These are phyloP conservation scores for Puntigrus tetrazona DNA, from an alignment of 2,113 vertebrate genomes.

Conservation along the genomic window DNA sequence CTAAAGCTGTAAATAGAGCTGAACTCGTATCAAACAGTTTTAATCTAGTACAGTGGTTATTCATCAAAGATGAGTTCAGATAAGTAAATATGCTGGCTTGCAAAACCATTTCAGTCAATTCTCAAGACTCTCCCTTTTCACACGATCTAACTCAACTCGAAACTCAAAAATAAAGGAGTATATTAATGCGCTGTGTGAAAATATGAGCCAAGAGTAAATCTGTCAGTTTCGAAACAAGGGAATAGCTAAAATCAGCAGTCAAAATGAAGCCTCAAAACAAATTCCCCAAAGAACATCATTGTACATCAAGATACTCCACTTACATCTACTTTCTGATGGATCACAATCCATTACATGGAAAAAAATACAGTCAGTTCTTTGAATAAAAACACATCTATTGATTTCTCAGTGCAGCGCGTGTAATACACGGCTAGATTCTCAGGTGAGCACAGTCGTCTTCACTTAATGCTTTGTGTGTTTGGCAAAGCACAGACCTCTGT, in stretches of 20 bases:
- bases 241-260: conserved; percentile 29
- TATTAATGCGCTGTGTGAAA: neutral
- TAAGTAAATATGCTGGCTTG: neutral
- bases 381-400: conserved; percentile 24
- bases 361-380: conserved; percentile 4
- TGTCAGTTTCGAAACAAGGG: conserved; percentile 37
- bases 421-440: neutral
- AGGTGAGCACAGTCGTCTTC: neutral
- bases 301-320: conserved; percentile 34
- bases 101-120: conserved; percentile 4
- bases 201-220: neutral
- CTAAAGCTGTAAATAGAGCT: neutral
- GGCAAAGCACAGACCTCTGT: conserved; percentile 39
- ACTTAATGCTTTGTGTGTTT: conserved; percentile 33
- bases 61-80: neutral
- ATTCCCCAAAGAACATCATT: conserved; percentile 41
- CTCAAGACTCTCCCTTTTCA: conserved; percentile 13
- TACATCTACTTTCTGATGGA: neutral
- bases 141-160: conserved; percentile 20
- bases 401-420: neutral
- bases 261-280: conserved; percentile 31
- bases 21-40: neutral
- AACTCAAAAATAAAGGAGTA: conserved; percentile 36
- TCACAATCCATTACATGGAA: neutral
- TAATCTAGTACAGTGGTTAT: neutral